Base-by-base conservation (phyloP, 1,140 invertebrate species). In the Drosophila baimaii region DNA sequence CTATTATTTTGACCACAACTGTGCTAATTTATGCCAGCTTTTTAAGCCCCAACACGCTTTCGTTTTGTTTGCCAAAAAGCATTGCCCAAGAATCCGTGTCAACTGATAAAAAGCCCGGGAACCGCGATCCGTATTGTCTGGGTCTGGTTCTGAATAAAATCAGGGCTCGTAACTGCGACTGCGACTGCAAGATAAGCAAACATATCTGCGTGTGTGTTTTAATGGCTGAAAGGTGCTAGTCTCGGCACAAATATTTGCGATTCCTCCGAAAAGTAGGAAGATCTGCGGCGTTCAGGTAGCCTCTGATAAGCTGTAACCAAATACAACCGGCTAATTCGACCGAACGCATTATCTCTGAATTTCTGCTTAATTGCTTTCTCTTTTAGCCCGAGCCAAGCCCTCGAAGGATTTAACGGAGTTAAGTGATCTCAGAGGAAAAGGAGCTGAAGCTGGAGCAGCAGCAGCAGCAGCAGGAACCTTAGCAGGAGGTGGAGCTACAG, bases 311-410 rank as follows among this genome's bases (percentile, higher is more conserved):
- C 66, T 71, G 69, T 72, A 72, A 72, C 69, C 66, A 71, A 71
- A 72, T 71, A 72, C 69, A n/a, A 21, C 15, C 31, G 51, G 66
- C 31, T 71, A 58, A 71, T 72, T 72, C 66, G 58, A 37, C 17
- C 66, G 33, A 72, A 70, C 51, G 55, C 41, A 71, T 71, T 71
- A 71, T 47, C 69, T 72, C 41, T 35, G 51, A 54, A 56, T 70
- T 80, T 80, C 55, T 56, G 25, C 64, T 66, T 83, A 74, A 79
- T 79, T 88, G 69, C 62, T 77, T 81, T 49, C 61, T 77, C 57
- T 65, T 86, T 70, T 64, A 88, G 83, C 79, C 41, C 56, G 73
- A 70, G 79, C 76, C 79, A 88, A 89, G 44, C 84, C 83, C 49
- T 52, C 81, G 49, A 37, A 83, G 29, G 79, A 82, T 25, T 56